Evolutionary conservation across 2,113 vertebrate genomes (phyloP).

Genomic region (Myrmecobius fasciatus): DNA sequence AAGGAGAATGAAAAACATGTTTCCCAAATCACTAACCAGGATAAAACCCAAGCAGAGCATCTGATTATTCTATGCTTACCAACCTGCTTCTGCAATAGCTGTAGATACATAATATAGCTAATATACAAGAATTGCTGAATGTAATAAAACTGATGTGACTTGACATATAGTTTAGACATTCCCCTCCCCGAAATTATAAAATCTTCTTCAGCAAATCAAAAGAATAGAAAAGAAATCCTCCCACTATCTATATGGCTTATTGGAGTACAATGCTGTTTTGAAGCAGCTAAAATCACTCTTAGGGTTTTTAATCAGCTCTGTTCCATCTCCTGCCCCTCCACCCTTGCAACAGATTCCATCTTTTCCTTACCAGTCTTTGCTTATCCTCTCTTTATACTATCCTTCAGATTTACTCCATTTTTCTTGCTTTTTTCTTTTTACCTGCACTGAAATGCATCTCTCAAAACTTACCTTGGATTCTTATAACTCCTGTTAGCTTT

Average conservation of each 20-base stretch:
- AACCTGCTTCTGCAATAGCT: not conserved
- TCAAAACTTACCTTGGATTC: no score
- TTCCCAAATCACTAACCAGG: constrained; percentile 22
- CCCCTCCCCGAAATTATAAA: not conserved
- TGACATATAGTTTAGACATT: not conserved
- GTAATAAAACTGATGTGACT: not conserved
- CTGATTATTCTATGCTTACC: constrained; percentile 9
- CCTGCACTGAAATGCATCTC: no score
- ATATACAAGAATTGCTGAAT: not conserved
- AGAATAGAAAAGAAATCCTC: not conserved
- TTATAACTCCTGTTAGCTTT: no score
- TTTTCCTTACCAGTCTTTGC: not conserved
- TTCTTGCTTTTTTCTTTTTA: not conserved
- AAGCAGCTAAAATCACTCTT: constrained; percentile 41
- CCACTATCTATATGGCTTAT: not conserved
- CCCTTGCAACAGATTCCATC: not conserved
- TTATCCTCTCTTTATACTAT: constrained; percentile 24
- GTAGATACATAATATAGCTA: not conserved
- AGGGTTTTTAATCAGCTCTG: not conserved
- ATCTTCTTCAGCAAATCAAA: not conserved
- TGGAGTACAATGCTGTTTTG: not conserved
- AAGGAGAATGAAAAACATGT: constrained; percentile 28
- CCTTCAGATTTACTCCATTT: constrained; percentile 36
- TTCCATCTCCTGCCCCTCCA: not conserved
- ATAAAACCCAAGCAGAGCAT: not conserved